Conservation (phyloP, 1,140 invertebrate genomes). For the Nautilus pompilius region DNA sequence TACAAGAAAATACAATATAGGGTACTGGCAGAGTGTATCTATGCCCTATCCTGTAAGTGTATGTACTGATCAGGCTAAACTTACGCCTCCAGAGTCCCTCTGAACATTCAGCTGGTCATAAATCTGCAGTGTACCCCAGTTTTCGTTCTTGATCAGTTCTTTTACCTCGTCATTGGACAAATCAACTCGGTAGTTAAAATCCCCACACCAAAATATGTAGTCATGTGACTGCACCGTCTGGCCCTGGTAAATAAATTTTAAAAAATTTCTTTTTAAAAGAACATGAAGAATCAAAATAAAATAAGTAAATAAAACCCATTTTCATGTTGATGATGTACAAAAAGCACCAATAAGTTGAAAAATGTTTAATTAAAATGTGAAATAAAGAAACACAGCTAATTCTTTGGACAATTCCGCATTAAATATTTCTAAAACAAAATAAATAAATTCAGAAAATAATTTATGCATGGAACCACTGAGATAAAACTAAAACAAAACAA, state of each 20-base stretch:
- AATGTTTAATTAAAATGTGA: neutral
- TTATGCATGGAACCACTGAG: no score
- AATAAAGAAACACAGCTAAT: no score
- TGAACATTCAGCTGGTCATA: constrained; percentile 82
- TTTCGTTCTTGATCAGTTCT: constrained; percentile 73
- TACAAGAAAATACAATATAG: no score
- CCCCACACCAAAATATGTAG: constrained; percentile 99
- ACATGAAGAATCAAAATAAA: neutral
- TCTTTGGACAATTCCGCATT: no score
- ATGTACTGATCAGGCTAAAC: no score
- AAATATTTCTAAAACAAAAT: no score
- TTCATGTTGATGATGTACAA: neutral
- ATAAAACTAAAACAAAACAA: no score
- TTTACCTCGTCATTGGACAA: constrained; percentile 94
- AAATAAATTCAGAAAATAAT: no score
- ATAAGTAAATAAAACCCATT: neutral
- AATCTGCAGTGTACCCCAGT: constrained; percentile 75
- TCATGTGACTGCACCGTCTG: constrained; percentile 91
- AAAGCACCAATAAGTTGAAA: neutral
- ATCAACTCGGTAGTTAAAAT: constrained; percentile 99
- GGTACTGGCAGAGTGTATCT: no score
- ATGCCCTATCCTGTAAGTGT: no score
- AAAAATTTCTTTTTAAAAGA: no score
- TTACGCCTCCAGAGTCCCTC: constrained; percentile 54
- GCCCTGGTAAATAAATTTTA: constrained; percentile 61